Evolutionary conservation across 2,888 invertebrate species (phyloP), one percentile per base, ranked within the genome.

Genomic region (Agriopis marginaria): DNA sequence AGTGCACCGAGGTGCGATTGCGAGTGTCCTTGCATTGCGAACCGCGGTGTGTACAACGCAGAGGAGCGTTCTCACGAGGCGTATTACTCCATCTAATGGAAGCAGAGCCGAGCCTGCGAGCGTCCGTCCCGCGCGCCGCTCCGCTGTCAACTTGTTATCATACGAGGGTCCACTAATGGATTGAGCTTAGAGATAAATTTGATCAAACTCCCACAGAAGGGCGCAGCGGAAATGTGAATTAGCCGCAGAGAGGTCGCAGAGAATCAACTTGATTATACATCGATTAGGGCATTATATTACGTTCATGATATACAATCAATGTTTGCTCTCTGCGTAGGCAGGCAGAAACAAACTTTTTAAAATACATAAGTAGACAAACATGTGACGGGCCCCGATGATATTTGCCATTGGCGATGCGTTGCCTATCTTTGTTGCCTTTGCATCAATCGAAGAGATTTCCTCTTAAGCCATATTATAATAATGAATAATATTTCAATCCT

Each of bases 121-220:
- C 87, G 89, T 74, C 77, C 83, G 85, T 79, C 79, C 77, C 83
- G 85, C 80, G 77, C 79, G 82, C 80, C 82, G 79, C 83, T 77
- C 83, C 81, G 78, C 86, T 84, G 85, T 82, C 87, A 83, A 89
- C 88, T 86, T 82, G 79, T 90, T 90, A 91, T 91, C 92, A 88
- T 79, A 83, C 79, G 84, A 87, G 90, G 89, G 89, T 83, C 87
- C 85, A 81, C 86, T 93, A 91, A 93, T 90, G 91, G 91, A 87
- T 85, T 82, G 86, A 86, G 89, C 86, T 88, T 85, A 87, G 79
- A 88, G 89, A 92, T 89, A 91, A 91, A 91, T 91, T 90, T 86
- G 87, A 90, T 89, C 86, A 83, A 84, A 85, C 85, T 85, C 85
- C 82, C 83, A 84, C 86, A 83, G 84, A 89, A 90, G 87, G 88